Conservation (phyloP, 2,888 invertebrate genomes). For the Drosophila aldrichi region DNA sequence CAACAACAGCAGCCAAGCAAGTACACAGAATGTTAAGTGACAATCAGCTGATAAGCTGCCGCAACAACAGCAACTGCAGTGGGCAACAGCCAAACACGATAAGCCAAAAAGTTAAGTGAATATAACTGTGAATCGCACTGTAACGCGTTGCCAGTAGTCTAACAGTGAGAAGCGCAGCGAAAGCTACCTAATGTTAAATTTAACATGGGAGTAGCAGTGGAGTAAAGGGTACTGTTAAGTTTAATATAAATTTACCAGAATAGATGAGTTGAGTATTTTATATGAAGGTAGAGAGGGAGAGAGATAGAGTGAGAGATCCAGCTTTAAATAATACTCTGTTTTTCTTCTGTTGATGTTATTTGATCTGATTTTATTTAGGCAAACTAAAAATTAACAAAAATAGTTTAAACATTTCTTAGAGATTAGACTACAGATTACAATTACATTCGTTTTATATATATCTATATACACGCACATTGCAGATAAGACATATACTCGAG, state of each 20-base stretch:
- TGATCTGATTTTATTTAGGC: conserved; percentile 69
- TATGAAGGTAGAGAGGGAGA: too few species aligned
- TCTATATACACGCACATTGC: conserved; percentile 40
- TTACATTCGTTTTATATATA: conserved; percentile 14
- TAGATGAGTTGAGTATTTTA: too few species aligned
- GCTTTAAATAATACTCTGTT: background rate
- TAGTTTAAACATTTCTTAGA: conserved; percentile 67
- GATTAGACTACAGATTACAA: conserved; percentile 26
- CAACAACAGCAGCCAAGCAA: conserved; percentile 39
- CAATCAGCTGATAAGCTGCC: conserved; percentile 67
- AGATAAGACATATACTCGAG: conserved; percentile 23
- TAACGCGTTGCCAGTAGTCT: background rate
- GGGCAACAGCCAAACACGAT: conserved; percentile 41
- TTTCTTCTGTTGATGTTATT: conserved; percentile 24
- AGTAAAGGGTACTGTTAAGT: too few species aligned
- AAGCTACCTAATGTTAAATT: background rate
- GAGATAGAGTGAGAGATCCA: too few species aligned
- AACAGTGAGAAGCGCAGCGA: conserved; percentile 13
- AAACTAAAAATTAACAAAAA: conserved; percentile 75
- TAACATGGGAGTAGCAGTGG: background rate
- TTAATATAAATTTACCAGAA: too few species aligned
- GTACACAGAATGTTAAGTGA: conserved; percentile 66
- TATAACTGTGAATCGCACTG: conserved; percentile 30
- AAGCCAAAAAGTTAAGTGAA: conserved; percentile 45
- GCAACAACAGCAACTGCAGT: conserved; percentile 25